Evolutionary conservation across 2,888 invertebrate genomes (phyloP), one percentile per base, ranked within the genome.

Genomic region (Trachelus iudaicus): DNA sequence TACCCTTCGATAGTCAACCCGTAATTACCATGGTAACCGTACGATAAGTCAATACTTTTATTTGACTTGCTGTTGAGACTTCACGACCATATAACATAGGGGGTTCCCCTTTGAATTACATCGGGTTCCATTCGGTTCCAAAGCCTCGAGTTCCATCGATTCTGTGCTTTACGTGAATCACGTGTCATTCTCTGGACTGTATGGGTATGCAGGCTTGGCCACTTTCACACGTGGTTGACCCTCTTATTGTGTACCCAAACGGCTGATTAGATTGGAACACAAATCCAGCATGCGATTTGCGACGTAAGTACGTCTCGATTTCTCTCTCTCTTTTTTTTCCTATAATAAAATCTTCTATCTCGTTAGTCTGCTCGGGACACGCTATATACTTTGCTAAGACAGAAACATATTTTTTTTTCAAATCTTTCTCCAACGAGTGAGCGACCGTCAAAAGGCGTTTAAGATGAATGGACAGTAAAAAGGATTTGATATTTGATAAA

Each of bases 11-110:
- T 85, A 83, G 82, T 80, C 75, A 73, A 80, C 81, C 78, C 81
- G 75, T 88, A 88, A 88, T 88, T 87, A 88, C 85, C 85, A 88
- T 86, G 85, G 88, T 83, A 88, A 88, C 86, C 82, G 77, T 33
- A 83, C 81, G 88, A 88, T 88, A 88, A 88, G 82, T 73, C 71
- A 79, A 82, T 84, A 85, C 85, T 84, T 23, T 79, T 87, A 78
- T 88, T 87, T 86, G 87, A 84, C 83, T 87, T 84, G 79, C 83
- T 83, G 85, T 88, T 86, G 81, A 87, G 33, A 34, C 13, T 31
- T 56, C 23, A 15, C 23, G 56, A 56, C 9, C 23, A 9, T 56
- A 40, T 6, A 56, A 23, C 56, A n/a, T 56, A 56, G 9, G 23
- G 33, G 33, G 71, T 31, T 31, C 71, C 71, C 31, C 31, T n/a